Conservation (phyloP, 2,113 vertebrate genomes). For the Sciurus niger region DNA sequence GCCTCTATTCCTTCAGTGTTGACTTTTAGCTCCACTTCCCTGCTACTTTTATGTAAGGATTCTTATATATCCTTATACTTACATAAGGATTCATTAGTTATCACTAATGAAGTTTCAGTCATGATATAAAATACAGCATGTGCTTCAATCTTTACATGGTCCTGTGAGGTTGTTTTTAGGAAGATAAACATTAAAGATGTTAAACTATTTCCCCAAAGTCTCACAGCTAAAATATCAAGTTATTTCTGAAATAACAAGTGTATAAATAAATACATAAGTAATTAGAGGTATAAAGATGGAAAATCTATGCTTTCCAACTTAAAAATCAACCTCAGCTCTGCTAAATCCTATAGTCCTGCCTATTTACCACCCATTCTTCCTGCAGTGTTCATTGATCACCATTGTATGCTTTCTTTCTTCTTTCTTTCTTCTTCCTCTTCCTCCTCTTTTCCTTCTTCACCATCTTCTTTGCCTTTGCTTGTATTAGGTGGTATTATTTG, state of each 20-base stretch:
- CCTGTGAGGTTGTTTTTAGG: neutral
- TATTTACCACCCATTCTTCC: neutral
- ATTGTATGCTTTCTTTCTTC: neutral
- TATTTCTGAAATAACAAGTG: neutral
- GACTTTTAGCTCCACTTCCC: neutral
- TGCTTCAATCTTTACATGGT: neutral
- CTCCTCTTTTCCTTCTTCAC: neutral
- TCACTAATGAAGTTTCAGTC: neutral
- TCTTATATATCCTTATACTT: neutral
- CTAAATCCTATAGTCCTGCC: neutral
- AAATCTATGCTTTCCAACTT: neutral
- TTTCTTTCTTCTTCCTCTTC: neutral
- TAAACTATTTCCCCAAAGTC: slow-evolving; percentile 44
- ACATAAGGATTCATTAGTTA: neutral
- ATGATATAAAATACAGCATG: neutral
- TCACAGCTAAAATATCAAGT: neutral
- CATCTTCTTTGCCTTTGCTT: neutral
- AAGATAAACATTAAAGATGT: neutral
- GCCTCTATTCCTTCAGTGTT: neutral
- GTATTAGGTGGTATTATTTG: neutral
- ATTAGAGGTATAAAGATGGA: neutral
- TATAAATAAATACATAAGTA: neutral
- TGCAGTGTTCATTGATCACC: neutral
- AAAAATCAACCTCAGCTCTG: neutral
- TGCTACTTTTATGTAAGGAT: neutral